These are phyloP conservation scores for Gadus macrocephalus DNA, from an alignment of 2,113 vertebrate genomes.

Conservation along the genomic window DNA sequence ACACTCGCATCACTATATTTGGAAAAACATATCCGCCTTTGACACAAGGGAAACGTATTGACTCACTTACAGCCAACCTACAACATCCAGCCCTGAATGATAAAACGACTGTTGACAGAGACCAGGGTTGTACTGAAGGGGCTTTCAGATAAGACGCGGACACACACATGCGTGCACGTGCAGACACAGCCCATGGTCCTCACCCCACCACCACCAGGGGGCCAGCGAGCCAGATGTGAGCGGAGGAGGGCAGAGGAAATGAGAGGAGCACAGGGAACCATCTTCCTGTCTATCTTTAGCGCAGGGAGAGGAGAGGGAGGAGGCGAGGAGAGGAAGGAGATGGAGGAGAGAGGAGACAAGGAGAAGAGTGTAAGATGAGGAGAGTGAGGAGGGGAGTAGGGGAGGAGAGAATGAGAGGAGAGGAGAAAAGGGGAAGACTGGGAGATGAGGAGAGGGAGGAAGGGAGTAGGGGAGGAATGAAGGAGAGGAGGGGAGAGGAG, in stretches of 20 bases:
- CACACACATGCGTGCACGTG: neutral
- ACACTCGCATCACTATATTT: too few species aligned
- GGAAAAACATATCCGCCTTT: too few species aligned
- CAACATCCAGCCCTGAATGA: too few species aligned
- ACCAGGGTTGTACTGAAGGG: too few species aligned
- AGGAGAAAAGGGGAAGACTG: conserved; percentile 13
- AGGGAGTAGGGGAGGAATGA: neutral
- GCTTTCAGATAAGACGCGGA: neutral
- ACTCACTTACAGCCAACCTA: too few species aligned
- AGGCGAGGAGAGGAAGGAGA: conserved; percentile 10
- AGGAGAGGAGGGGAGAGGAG: neutral
- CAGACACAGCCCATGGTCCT: neutral
- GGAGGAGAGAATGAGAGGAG: conserved; percentile 21
- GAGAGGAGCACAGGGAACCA: conserved; percentile 14
- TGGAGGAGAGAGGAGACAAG: neutral
- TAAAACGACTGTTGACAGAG: too few species aligned
- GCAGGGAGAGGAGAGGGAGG: conserved; percentile 34
- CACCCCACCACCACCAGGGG: conserved; percentile 16
- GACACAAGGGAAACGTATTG: too few species aligned
- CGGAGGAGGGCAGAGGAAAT: conserved; percentile 18
- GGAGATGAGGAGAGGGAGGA: conserved; percentile 16
- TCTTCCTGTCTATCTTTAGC: conserved; percentile 30
- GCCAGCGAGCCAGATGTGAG: conserved; percentile 13
- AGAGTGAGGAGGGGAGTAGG: neutral
- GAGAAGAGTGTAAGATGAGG: conserved; percentile 20